These are phyloP conservation scores for Drosophila ustulata DNA, from an alignment of 2,888 invertebrate genomes.

Conservation along the genomic window DNA sequence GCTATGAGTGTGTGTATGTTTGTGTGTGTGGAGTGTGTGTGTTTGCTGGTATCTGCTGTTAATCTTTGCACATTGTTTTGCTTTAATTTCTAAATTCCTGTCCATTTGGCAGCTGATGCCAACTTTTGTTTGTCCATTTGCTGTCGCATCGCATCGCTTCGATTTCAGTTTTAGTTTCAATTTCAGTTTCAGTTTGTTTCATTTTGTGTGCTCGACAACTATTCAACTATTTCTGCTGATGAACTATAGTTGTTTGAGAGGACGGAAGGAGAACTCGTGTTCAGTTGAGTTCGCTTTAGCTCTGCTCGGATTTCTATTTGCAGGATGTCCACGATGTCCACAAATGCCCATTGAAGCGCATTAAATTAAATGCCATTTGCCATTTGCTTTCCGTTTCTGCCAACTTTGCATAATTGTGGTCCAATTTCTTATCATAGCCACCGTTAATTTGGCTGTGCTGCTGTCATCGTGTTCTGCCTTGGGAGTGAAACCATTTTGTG, in stretches of 20 bases:
- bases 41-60: constrained; percentile 61
- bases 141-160: constrained; percentile 25
- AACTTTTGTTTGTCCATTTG: constrained; percentile 64
- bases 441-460: constrained; percentile 26
- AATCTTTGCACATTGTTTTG: constrained; percentile 78
- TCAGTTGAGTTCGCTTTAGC: constrained; percentile 10
- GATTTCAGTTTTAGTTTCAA: constrained; percentile 8
- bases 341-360: constrained; percentile 50
- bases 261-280: neutral
- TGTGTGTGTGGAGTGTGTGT: constrained; percentile 20
- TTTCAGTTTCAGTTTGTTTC: neutral
- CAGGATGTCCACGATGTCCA: constrained; percentile 7
- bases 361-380: constrained; percentile 67
- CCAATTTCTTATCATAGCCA: constrained; percentile 35
- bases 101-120: constrained; percentile 62
- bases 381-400: constrained; percentile 30
- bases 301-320: constrained; percentile 19
- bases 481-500: neutral
- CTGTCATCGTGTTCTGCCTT: constrained; percentile 1
- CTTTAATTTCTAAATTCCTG: constrained; percentile 74
- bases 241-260: constrained; percentile 39
- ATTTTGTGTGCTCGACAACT: constrained; percentile 27
- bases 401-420: constrained; percentile 50
- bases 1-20: constrained; percentile 28
- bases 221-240: constrained; percentile 55